phyloP scores from a whole-genome alignment of 2,113 vertebrate genomes.

The Ancistrus triradiatus region DNA sequence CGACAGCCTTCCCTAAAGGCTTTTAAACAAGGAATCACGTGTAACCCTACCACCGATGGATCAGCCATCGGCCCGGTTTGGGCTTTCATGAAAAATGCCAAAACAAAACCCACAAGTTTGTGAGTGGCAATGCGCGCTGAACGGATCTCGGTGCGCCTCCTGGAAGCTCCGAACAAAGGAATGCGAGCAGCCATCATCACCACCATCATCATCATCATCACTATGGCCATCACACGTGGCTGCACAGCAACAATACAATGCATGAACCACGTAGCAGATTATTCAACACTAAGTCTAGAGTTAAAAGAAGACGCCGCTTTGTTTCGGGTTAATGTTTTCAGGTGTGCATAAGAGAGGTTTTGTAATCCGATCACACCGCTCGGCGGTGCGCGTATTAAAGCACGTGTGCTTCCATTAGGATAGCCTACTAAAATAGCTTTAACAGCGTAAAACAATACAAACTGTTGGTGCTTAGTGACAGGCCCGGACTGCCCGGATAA shows the following conservation, averaged over 20 bases:
- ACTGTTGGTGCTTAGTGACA: no score
- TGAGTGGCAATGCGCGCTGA: not conserved
- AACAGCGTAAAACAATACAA: no score
- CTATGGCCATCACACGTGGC: conserved; percentile 50
- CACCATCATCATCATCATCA: conserved; percentile 25
- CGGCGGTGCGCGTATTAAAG: not conserved
- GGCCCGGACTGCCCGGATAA: no score
- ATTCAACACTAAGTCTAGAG: no score
- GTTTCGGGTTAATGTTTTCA: not conserved
- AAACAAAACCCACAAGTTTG: not conserved
- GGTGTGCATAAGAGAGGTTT: not conserved
- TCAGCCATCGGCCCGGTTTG: not conserved
- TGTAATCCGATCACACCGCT: not conserved
- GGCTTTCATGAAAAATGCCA: not conserved
- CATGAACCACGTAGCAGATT: no score
- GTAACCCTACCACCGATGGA: not conserved
- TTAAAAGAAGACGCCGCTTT: not conserved
- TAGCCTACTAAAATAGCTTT: no score
- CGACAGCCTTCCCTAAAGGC: not conserved
- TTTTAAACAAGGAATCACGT: not conserved
- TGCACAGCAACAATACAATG: conserved; percentile 42
- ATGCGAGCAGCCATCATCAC: conserved; percentile 41
- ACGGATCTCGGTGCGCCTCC: conserved; percentile 19
- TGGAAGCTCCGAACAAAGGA: conserved; percentile 52
- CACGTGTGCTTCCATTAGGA: not conserved